Conservation (phyloP, 2,113 vertebrate genomes). For the Rousettus leschenaultii region DNA sequence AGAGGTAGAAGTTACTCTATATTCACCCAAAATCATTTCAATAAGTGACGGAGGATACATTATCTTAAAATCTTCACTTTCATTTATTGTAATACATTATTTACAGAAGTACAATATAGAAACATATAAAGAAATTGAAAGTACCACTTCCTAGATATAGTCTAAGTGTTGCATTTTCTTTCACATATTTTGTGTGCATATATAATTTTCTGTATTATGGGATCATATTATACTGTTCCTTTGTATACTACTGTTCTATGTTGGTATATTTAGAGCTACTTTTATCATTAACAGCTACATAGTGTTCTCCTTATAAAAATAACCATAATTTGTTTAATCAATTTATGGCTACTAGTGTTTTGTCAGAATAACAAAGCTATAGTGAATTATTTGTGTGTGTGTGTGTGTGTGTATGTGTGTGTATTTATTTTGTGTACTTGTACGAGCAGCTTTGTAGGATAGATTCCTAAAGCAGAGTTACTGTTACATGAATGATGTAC, state of each 20-base stretch:
- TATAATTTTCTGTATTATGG: background rate
- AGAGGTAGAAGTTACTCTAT: background rate
- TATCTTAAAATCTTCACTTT: conserved; percentile 23
- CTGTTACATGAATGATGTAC: background rate
- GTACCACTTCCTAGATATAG: background rate
- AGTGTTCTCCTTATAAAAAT: background rate
- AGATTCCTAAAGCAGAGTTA: background rate
- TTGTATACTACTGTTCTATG: background rate
- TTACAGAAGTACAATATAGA: background rate
- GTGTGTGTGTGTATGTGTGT: background rate
- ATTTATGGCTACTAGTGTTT: background rate
- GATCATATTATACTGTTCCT: background rate
- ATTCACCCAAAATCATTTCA: background rate
- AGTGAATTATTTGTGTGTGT: background rate
- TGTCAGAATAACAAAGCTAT: background rate
- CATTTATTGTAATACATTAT: background rate
- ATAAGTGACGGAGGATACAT: background rate
- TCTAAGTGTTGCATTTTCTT: background rate
- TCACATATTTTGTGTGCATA: background rate
- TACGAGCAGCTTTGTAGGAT: background rate
- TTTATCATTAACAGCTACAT: background rate
- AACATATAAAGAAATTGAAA: conserved; percentile 10
- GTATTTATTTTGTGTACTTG: background rate
- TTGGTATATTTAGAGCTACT: background rate
- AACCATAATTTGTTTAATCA: background rate